Conservation (phyloP, 2,113 vertebrate species). For the Hirundichthys speculiger region DNA sequence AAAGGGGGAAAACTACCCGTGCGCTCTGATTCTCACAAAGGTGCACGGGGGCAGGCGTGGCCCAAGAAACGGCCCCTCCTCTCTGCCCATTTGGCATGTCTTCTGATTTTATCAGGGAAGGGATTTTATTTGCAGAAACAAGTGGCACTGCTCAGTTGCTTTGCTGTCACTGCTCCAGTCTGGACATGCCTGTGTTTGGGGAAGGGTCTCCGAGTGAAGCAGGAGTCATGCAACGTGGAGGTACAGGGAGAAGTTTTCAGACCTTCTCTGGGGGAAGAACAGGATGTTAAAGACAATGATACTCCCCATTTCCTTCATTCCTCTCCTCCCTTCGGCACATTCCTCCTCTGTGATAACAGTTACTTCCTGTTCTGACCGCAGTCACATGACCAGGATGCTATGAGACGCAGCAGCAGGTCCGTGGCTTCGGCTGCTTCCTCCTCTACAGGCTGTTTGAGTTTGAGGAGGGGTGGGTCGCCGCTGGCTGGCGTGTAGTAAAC, state of each 20-base stretch:
- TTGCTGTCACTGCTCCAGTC: constrained; percentile 15
- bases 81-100: too few relatives aligned
- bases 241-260: constrained; percentile 1
- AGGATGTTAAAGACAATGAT: constrained; percentile 20
- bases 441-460: constrained; percentile 92
- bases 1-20: too few relatives aligned
- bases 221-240: not conserved
- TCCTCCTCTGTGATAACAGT: constrained; percentile 32
- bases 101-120: not conserved
- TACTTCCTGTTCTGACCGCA: constrained; percentile 17
- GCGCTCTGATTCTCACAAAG: too few relatives aligned
- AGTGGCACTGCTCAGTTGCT: not conserved
- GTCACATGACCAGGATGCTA: constrained; percentile 66
- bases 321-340: constrained; percentile 4
- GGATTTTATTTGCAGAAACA: not conserved
- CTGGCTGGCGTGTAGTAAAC: constrained; percentile 94
- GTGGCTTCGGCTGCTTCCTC: constrained; percentile 88
- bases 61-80: too few relatives aligned
- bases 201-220: not conserved
- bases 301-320: constrained; percentile 16
- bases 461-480: constrained; percentile 92
- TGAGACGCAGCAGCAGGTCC: constrained; percentile 92
- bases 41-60: too few relatives aligned
- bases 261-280: constrained; percentile 3
- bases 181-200: constrained; percentile 1